Percentiles rank a stretch among this genome's conserved stretches.
phyloP scores from a whole-genome alignment of 2,888 invertebrate species.

The Leptopterna dolabrata region DNA sequence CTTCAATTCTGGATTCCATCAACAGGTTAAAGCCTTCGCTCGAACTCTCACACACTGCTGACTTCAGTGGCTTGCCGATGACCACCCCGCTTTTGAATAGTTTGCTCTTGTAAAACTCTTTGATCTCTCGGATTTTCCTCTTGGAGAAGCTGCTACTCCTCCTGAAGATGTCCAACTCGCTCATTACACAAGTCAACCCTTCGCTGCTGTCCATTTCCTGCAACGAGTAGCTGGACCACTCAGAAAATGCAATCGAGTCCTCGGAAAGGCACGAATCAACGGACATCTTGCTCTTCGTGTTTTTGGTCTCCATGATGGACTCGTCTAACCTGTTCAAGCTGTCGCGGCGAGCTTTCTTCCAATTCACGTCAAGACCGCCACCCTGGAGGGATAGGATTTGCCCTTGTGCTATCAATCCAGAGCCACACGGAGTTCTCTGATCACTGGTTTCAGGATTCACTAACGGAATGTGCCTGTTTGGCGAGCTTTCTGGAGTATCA shows the following conservation, averaged over 20 bases:
- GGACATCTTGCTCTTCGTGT: neutral
- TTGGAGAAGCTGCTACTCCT: slow-evolving; percentile 14
- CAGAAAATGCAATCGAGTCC: neutral
- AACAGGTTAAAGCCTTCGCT: neutral
- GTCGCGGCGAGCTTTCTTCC: neutral
- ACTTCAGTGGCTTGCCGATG: neutral
- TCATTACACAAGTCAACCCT: slow-evolving; percentile 23
- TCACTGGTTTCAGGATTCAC: neutral
- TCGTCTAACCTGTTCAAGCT: neutral
- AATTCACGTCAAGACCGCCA: neutral
- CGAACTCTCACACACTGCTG: neutral
- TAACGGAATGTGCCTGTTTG: neutral
- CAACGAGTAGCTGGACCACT: neutral
- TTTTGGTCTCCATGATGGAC: neutral
- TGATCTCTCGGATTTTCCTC: slow-evolving; percentile 27
- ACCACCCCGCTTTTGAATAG: neutral
- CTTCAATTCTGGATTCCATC: slow-evolving; percentile 17
- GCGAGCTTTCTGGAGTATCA: neutral
- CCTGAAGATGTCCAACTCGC: slow-evolving; percentile 30
- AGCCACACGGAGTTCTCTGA: neutral
- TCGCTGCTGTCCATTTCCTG: neutral
- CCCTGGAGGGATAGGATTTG: neutral
- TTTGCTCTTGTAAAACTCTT: slow-evolving; percentile 30
- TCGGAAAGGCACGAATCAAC: neutral
- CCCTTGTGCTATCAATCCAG: neutral